Base-by-base conservation (phyloP, 37 sponge, comb jelly and placozoan genomes). In the Dysidea cf. avara region DNA sequence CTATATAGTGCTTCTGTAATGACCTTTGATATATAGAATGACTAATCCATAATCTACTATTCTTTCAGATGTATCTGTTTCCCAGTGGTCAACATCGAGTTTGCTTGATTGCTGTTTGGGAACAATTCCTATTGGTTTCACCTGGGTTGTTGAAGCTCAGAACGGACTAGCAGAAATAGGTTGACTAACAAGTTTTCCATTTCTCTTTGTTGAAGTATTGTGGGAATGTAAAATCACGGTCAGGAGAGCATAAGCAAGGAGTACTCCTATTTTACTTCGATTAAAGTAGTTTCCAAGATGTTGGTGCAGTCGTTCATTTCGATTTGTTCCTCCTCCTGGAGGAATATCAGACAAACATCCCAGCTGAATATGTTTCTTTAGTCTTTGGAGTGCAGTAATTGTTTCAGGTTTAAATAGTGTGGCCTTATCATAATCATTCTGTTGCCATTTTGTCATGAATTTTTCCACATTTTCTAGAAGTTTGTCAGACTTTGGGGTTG, bases 331-430 rank as follows among this genome's bases (percentile, higher is more conserved):
- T 22, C 55, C 66, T 56, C 29, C 29, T 13, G 36, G 11, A 43
- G 66, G 55, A 36, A 80, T 70, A 18, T 70, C 64, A 20, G 62
- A 67, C 31, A 81, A 37, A 17, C 82, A 81, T 16, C 74, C 82
- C 11, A 52, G 1, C 1, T 20, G 14, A 16, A 66, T 56, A 34
- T 81, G 82, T 2, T 57, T 20, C 46, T 81, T 55, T 3, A 81
- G 68, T 2, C 37, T 81, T 22, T 48, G 3, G 28, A 61, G 71
- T 22, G 53, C 81, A 1, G n/a, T 12, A 20, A 36, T 32, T n/a
- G 81, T 65, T 46, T 39, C 60, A 30, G 28, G 5, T 32, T 34
- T 67, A 24, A 68, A 69, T 2, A 59, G 46, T 43, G 46, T 43
- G 9, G 46, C 46, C 46, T 43, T 43, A n/a, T 43, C 46, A 43